phyloP scores from a whole-genome alignment of 1,140 invertebrate species.

The Pachyrhynchus sulphureomaculatus region DNA sequence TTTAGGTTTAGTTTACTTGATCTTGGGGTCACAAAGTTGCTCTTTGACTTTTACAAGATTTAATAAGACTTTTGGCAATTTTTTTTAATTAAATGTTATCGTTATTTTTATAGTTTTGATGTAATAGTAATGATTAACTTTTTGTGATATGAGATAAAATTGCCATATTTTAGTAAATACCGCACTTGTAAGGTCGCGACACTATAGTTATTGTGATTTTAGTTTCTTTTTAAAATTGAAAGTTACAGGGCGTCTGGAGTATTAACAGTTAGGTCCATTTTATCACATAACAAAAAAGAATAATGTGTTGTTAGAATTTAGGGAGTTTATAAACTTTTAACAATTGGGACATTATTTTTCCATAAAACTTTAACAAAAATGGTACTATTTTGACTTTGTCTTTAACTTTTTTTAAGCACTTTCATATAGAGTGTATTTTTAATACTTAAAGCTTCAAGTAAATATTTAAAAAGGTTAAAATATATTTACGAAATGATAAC shows the following conservation, averaged over 20 bases:
- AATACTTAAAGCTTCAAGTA: too few relatives aligned
- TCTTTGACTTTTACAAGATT: constrained; percentile 5
- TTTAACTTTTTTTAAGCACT: too few relatives aligned
- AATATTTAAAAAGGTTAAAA: too few relatives aligned
- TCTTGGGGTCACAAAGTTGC: neutral
- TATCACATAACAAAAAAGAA: too few relatives aligned
- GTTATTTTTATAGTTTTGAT: neutral
- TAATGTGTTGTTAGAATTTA: too few relatives aligned
- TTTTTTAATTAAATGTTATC: constrained; percentile 1
- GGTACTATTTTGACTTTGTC: too few relatives aligned
- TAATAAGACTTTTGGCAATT: neutral
- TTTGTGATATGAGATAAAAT: constrained; percentile 14
- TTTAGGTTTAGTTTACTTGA: neutral
- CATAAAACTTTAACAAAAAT: too few relatives aligned
- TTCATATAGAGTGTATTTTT: too few relatives aligned
- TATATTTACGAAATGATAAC: too few relatives aligned
- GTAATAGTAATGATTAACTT: neutral
- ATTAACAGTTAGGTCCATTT: neutral
- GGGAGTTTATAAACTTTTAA: too few relatives aligned
- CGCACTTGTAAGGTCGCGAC: neutral
- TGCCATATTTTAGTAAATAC: neutral
- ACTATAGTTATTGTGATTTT: neutral
- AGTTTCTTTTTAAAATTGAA: neutral
- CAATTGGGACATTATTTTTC: too few relatives aligned
- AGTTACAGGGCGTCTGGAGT: neutral